Evolutionary conservation across 2,113 vertebrate species (phyloP), one percentile per base, ranked within the genome.

Genomic region (Mohoua ochrocephala): DNA sequence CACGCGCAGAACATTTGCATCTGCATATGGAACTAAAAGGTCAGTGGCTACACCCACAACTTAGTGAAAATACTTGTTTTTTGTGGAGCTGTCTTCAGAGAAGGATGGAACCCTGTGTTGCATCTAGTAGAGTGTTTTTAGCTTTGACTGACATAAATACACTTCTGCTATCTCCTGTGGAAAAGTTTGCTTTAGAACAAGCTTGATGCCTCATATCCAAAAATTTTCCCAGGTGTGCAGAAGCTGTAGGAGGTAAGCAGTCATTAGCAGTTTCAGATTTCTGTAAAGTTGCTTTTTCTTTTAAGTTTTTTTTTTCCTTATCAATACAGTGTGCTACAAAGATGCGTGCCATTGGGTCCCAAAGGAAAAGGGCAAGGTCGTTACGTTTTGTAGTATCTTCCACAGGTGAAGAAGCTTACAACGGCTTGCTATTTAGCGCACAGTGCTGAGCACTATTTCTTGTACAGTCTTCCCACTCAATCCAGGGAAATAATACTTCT

Each of bases 1-100:
- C 27, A 24, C 31, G 3, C 0, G 0, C 41, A 15, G 33, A 73
- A 53, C 14, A 5, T 28, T 24, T 5, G 2, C 19, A 16, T 74
- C 35, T 88, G 28, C 3, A 2, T 50, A 3, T 31, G 24, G 56
- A 84, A 47, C 56, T 47, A 13, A 78, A 78, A 65, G 35, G 26
- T 68, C 23, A 44, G 17, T 64, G 39, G 24, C 31, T 93, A 24
- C 17, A 56, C 30, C 15, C 11, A 10, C 31, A 70, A 2, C 6
- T 49, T 59, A 37, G 18, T 56, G 63, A 41, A 86, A 92, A 41
- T 26, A 42, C 1, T 1, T 30, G 9, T 27, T 88, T 74, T 68
- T 68, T 80, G 67, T 11, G 21, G 33, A 63, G 24, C 30, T 0
- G 0, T 52, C 37, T n/a, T 71, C 41, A 45, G 42, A 61, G 45